phyloP scores from a whole-genome alignment of 1,140 invertebrate species.

The Tetragnatha versicolor region DNA sequence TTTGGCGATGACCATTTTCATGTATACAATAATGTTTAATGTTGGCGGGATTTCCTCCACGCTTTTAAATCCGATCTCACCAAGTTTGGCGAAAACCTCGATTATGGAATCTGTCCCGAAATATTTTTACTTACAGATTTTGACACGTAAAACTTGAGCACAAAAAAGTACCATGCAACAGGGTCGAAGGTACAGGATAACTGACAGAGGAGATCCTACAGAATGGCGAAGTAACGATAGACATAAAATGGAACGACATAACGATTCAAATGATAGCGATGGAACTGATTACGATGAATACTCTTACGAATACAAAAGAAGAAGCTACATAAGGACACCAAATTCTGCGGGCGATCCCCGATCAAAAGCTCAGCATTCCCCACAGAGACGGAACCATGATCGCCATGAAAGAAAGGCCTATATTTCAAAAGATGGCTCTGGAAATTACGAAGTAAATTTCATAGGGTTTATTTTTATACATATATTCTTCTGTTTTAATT shows the following conservation, averaged over 20 bases:
- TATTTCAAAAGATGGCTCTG: not conserved
- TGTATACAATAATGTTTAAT: too few relatives aligned
- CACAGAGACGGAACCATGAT: not conserved
- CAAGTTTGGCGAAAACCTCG: too few relatives aligned
- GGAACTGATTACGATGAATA: slow-evolving; percentile 9
- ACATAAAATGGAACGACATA: not conserved
- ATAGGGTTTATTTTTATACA: not conserved
- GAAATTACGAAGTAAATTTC: not conserved
- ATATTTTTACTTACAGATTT: too few relatives aligned
- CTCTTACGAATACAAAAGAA: slow-evolving; percentile 11
- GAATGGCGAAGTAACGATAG: not conserved
- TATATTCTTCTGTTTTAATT: not conserved
- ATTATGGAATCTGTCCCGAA: too few relatives aligned
- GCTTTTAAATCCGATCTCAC: too few relatives aligned
- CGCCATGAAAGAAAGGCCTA: not conserved
- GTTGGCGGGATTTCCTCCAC: too few relatives aligned
- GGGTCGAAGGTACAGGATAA: not conserved
- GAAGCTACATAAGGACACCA: not conserved
- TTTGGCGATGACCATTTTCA: too few relatives aligned
- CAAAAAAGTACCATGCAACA: too few relatives aligned
- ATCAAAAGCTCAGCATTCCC: not conserved
- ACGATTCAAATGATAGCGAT: not conserved
- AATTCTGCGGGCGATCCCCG: not conserved
- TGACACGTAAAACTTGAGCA: too few relatives aligned
- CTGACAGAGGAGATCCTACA: not conserved